These are phyloP conservation scores for Gymnorhina tibicen DNA, from an alignment of 2,113 vertebrate genomes.

Conservation along the genomic window DNA sequence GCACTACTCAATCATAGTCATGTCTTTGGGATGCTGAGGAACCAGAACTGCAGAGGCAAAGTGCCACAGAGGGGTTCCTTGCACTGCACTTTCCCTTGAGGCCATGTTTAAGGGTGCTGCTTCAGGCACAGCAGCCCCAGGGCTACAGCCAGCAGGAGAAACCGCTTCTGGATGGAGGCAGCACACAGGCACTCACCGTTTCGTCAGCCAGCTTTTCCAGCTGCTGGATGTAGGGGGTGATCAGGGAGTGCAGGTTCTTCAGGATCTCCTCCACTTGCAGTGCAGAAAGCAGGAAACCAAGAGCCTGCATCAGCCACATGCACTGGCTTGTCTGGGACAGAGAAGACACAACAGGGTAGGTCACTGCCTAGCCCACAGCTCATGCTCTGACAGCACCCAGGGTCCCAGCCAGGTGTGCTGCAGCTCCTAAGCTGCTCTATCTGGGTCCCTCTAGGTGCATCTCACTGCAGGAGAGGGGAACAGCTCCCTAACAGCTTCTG, in stretches of 20 bases:
- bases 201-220: slow-evolving; percentile 96
- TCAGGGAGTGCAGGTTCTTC: slow-evolving; percentile 95
- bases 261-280: slow-evolving; percentile 97
- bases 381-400: background rate
- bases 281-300: slow-evolving; percentile 96
- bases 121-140: background rate
- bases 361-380: background rate
- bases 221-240: slow-evolving; percentile 98
- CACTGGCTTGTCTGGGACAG: slow-evolving; percentile 92
- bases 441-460: background rate
- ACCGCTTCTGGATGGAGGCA: background rate
- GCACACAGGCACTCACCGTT: slow-evolving; percentile 73
- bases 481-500: background rate
- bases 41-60: background rate
- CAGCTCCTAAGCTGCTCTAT: background rate
- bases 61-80: background rate
- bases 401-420: background rate
- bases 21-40: background rate
- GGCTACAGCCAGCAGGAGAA: background rate
- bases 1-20: background rate
- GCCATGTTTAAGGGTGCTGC: background rate
- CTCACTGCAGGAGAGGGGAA: background rate
- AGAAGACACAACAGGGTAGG: slow-evolving; percentile 22
- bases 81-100: background rate
- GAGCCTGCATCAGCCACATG: slow-evolving; percentile 99